phyloP scores from a whole-genome alignment of 2,797 vertebrate genomes.

The Semotilus atromaculatus region DNA sequence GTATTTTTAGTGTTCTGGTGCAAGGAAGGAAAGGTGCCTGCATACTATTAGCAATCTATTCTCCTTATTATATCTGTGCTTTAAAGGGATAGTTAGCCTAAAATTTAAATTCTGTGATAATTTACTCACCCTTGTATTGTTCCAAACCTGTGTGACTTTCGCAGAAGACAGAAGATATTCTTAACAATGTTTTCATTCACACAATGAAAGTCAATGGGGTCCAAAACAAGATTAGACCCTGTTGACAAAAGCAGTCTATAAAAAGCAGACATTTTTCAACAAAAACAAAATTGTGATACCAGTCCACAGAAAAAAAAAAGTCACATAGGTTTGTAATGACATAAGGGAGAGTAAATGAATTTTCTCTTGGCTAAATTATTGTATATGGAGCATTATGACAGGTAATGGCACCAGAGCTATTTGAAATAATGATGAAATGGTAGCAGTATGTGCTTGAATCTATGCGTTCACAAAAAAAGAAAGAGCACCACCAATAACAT shows the following conservation, averaged over 20 bases:
- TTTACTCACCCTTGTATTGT: background rate
- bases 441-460: slow-evolving; percentile 1
- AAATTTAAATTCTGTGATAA: background rate
- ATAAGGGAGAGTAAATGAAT: background rate
- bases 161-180: too few relatives aligned
- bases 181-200: too few relatives aligned
- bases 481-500: slow-evolving; percentile 27
- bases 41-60: slow-evolving; percentile 28
- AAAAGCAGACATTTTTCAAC: background rate
- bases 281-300: background rate
- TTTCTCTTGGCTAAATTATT: background rate
- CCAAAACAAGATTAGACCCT: background rate
- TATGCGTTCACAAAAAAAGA: slow-evolving; percentile 10
- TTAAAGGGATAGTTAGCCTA: background rate
- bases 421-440: slow-evolving; percentile 4
- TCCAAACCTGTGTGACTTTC: background rate
- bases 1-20: slow-evolving; percentile 55
- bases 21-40: background rate
- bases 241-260: background rate
- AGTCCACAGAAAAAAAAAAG: background rate
- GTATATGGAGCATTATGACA: background rate
- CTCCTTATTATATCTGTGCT: background rate
- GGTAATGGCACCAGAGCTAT: slow-evolving; percentile 20
- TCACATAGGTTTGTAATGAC: background rate
- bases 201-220: background rate